Base-by-base conservation (phyloP, 2,797 vertebrate genomes). In the Selene dorsalis region DNA sequence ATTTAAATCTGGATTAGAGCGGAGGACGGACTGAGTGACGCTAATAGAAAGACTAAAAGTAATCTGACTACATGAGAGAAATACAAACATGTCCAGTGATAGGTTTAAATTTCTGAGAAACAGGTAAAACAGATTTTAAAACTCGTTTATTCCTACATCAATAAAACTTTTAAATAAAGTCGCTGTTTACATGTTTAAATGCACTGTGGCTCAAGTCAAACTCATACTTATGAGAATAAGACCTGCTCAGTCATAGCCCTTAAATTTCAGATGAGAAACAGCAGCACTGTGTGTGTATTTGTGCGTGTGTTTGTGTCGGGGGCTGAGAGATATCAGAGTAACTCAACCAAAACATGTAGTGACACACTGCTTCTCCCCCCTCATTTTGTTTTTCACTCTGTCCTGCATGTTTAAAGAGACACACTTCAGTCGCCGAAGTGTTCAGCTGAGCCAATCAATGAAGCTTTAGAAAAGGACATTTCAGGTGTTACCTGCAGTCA, bases 201-300 rank as follows among this genome's bases (percentile, higher is more conserved):
- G 1, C 2, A 7, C 43, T 10, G 52, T 3, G 8, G 50, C 43
- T 48, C 2, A 45, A 73, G 43, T 39, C n/a, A 41, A 56, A 83
- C 9, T 53, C 17, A 14, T 8, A 47, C 32, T 67, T 69, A 8
- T 47, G 35, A 28, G 64, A 82, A 16, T 20, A 45, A 13, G 26
- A 58, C 56, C 41, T n/a, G 45, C n/a, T 69, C 22, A n/a, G 52
- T 52, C 17, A 24, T 20, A 13, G 41, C 28, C 41, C 41, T 74
- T 30, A 69, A 64, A 77, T 79, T 56, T 41, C 47, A 43, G 43
- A 43, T 65, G 45, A 69, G 60, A 78, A 53, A 47, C 53, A 66
- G 16, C 41, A 72, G 53, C 3, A 24, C 38, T 8, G 43, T 9
- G 56, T 69, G 18, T 65, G 47, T 26, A 1, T 17, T 0, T 68